Evolutionary conservation across 2,888 invertebrate genomes (phyloP).

Genomic region (Thymelicus acteon): DNA sequence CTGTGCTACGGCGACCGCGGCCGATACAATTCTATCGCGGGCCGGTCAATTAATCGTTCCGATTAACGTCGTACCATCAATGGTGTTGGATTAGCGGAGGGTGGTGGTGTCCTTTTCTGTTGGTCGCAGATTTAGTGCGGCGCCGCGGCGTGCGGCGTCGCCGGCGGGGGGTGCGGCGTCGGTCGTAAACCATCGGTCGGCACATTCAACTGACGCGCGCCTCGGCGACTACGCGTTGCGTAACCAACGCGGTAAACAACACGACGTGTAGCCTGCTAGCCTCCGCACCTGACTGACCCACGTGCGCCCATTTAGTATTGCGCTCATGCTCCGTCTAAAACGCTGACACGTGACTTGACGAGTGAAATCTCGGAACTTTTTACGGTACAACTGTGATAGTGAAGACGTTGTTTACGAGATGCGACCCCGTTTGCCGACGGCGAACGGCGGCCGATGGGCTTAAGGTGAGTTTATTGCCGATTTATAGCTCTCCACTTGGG

Average conservation of each 20-base stretch:
- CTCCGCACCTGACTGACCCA: constrained; percentile 73
- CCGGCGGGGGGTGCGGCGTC: constrained; percentile 72
- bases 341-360: constrained; percentile 80
- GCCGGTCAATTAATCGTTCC: constrained; percentile 79
- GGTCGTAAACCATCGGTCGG: constrained; percentile 84
- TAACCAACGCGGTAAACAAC: constrained; percentile 82
- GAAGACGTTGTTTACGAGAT: constrained; percentile 75
- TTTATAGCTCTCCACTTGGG: constrained; percentile 73
- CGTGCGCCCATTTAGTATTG: constrained; percentile 80
- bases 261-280: constrained; percentile 62
- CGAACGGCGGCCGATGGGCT: constrained; percentile 75
- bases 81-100: constrained; percentile 78
- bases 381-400: constrained; percentile 74
- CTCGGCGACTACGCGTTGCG: constrained; percentile 84
- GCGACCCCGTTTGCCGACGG: constrained; percentile 77
- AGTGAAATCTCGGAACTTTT: constrained; percentile 74
- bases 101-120: constrained; percentile 80
- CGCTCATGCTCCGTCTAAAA: constrained; percentile 79
- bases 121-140: constrained; percentile 84
- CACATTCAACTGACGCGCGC: constrained; percentile 84
- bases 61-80: constrained; percentile 80
- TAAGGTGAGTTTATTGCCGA: constrained; percentile 84
- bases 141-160: constrained; percentile 82
- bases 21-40: constrained; percentile 77
- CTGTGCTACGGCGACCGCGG: constrained; percentile 73